phyloP scores from a whole-genome alignment of 2,797 vertebrate genomes.

The Pangasius macronema region DNA sequence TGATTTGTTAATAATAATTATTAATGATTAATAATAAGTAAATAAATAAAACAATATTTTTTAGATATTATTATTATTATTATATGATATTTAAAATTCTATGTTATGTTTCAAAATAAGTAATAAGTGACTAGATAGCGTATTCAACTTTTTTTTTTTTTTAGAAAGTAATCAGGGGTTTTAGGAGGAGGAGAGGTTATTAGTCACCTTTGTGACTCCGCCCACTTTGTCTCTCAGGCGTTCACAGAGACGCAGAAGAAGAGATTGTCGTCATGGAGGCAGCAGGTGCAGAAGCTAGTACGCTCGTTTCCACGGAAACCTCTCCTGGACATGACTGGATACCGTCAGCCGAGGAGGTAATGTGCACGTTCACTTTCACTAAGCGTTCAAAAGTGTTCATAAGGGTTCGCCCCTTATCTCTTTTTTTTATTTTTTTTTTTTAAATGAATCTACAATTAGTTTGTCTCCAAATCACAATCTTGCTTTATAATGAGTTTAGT shows the following conservation, averaged over 20 bases:
- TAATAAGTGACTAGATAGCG: background rate
- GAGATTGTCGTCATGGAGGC: constrained; percentile 99
- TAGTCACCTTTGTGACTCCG: background rate
- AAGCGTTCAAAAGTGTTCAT: background rate
- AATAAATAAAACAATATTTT: too few relatives aligned
- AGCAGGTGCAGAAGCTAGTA: constrained; percentile 98
- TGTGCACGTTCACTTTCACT: constrained; percentile 56
- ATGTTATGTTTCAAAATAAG: background rate
- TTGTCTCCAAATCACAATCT: background rate
- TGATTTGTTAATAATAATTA: background rate
- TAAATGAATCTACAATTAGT: background rate
- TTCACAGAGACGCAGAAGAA: constrained; percentile 98
- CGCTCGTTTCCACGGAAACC: constrained; percentile 97
- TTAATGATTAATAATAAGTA: background rate
- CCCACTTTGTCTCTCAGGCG: constrained; percentile 73
- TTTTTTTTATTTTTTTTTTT: background rate
- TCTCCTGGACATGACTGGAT: constrained; percentile 92
- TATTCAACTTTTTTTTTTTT: background rate
- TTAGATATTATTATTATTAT: background rate
- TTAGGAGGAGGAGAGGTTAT: background rate
- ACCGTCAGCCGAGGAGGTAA: constrained; percentile 91
- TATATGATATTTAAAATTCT: background rate
- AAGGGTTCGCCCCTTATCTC: background rate
- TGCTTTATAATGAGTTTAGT: background rate
- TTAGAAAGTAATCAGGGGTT: background rate